Conservation (phyloP, 2,888 invertebrate genomes). For the Eupithecia inturbata region DNA sequence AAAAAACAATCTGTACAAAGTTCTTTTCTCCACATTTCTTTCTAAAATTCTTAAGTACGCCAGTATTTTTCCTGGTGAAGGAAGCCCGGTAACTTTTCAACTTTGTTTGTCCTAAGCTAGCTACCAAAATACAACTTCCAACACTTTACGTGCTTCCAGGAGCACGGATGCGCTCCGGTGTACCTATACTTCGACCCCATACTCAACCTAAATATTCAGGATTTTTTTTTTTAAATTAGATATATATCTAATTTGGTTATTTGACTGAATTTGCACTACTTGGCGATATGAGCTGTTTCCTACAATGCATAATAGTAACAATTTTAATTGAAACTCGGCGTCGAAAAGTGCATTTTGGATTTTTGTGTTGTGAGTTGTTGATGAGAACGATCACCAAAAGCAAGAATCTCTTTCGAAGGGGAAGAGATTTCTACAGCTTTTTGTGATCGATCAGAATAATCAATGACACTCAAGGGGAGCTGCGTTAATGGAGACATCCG, state of each 20-base stretch:
- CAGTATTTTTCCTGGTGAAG: neutral
- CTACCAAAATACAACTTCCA: neutral
- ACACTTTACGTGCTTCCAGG: neutral
- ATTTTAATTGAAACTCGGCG: too few relatives aligned
- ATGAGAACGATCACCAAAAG: neutral
- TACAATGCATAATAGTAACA: too few relatives aligned
- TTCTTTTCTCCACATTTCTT: neutral
- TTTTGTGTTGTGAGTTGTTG: too few relatives aligned
- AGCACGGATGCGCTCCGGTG: neutral
- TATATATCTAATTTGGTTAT: too few relatives aligned
- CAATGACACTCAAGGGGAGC: slow-evolving; percentile 60
- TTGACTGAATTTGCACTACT: too few relatives aligned
- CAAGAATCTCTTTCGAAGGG: neutral
- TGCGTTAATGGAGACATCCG: slow-evolving; percentile 81
- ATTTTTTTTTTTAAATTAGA: too few relatives aligned
- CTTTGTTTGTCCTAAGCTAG: neutral
- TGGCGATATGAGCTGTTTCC: too few relatives aligned
- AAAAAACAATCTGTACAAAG: too few relatives aligned
- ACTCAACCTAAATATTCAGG: too few relatives aligned
- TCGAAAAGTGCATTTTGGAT: too few relatives aligned
- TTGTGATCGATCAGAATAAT: slow-evolving; percentile 70
- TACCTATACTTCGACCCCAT: neutral
- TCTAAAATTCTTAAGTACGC: neutral
- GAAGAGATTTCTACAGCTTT: slow-evolving; percentile 49
- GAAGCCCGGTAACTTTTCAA: neutral